Conservation (phyloP, 2,797 vertebrate genomes). For the Yasuhikotakia modesta region DNA sequence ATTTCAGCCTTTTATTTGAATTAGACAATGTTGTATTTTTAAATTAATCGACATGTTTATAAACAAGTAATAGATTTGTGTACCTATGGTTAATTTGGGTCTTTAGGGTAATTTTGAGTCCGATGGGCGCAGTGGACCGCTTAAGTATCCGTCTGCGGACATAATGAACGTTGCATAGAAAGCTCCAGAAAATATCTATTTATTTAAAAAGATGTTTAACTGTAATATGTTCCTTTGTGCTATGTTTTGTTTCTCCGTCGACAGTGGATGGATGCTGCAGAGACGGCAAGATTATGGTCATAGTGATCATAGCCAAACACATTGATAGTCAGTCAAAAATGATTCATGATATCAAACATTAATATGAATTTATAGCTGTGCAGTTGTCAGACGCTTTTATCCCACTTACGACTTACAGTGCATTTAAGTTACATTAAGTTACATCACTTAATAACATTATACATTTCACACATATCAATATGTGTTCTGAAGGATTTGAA, state of each 20-base stretch:
- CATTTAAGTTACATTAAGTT: no score
- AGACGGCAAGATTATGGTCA: neutral
- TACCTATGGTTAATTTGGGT: neutral
- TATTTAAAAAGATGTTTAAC: neutral
- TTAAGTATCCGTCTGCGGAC: constrained; percentile 32
- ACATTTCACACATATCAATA: no score
- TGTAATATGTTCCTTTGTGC: no score
- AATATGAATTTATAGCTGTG: neutral
- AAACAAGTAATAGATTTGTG: no score
- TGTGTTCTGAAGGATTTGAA: no score
- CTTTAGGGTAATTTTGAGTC: neutral
- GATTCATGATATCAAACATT: neutral
- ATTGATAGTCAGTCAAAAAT: no score
- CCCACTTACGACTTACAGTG: no score
- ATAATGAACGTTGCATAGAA: constrained; percentile 42
- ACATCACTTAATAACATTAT: no score
- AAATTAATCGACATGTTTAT: no score
- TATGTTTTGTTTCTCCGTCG: neutral
- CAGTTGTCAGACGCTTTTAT: no score
- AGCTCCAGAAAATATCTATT: neutral
- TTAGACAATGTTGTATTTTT: no score
- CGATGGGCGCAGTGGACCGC: constrained; percentile 39
- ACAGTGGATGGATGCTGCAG: neutral
- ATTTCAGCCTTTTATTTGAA: neutral
- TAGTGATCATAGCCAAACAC: neutral